phyloP scores from a whole-genome alignment of 2,888 invertebrate species.

The Aspidiotus destructor region DNA sequence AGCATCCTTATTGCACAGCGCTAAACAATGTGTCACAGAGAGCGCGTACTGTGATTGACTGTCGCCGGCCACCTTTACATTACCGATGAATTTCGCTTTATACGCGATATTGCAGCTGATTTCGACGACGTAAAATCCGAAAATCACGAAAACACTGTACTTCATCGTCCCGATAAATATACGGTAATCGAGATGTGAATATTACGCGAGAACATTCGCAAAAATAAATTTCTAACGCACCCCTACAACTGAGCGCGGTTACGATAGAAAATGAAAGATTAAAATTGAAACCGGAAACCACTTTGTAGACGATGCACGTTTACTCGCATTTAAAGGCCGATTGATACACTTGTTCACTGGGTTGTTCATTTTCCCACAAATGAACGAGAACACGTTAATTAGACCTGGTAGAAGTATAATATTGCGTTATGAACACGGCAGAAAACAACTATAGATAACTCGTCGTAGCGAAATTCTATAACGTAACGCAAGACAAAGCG shows the following conservation, averaged over 20 bases:
- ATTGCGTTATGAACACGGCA: no score
- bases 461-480: no score
- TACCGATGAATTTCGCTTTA: slow-evolving; percentile 26
- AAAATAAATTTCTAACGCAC: no score
- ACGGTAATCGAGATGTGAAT: background rate
- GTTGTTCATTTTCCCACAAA: no score
- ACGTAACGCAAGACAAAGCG: no score
- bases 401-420: no score
- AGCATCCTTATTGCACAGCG: slow-evolving; percentile 20
- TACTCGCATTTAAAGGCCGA: background rate
- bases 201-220: no score
- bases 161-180: background rate
- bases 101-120: slow-evolving; percentile 12
- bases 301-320: background rate
- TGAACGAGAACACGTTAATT: no score
- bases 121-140: slow-evolving; percentile 1
- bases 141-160: background rate
- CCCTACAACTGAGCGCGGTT: no score
- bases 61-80: slow-evolving; percentile 16
- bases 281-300: slow-evolving; percentile 2
- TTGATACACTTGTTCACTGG: background rate
- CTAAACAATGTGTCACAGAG: slow-evolving; percentile 17
- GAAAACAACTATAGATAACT: no score
- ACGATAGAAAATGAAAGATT: background rate
- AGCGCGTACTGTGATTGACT: slow-evolving; percentile 9